Evolutionary conservation across 2,888 invertebrate species (phyloP).

Genomic region (Lobophora halterata): DNA sequence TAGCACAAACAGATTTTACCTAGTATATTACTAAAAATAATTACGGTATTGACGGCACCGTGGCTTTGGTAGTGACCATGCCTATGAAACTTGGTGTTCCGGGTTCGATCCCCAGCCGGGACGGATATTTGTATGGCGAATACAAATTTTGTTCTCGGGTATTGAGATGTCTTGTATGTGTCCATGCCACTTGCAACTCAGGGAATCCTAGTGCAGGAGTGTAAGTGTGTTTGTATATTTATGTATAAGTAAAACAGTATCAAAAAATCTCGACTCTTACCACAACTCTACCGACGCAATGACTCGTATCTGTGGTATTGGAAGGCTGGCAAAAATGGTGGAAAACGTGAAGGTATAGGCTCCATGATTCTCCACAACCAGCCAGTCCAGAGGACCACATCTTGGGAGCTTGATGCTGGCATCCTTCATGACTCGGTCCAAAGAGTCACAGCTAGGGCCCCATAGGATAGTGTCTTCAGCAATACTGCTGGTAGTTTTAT

Average conservation of each 20-base stretch:
- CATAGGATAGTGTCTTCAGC: slow-evolving; percentile 39
- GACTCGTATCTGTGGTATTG: slow-evolving; percentile 34
- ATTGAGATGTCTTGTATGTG: no score
- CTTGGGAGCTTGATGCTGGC: slow-evolving; percentile 31
- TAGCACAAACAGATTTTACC: no score
- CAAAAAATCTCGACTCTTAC: slow-evolving; percentile 29
- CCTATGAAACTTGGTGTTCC: no score
- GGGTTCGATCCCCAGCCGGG: no score
- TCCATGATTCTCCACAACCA: slow-evolving; percentile 39
- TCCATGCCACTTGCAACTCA: no score
- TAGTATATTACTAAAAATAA: no score
- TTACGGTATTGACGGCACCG: no score
- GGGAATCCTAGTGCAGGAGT: no score
- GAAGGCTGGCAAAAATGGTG: slow-evolving; percentile 38
- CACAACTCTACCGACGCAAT: slow-evolving; percentile 41
- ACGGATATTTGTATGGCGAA: no score
- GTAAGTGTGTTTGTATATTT: no score
- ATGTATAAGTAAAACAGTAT: neutral
- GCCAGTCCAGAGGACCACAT: slow-evolving; percentile 40
- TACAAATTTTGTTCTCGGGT: no score
- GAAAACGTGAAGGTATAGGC: slow-evolving; percentile 38
- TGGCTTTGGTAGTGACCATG: no score
- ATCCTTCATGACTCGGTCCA: slow-evolving; percentile 40
- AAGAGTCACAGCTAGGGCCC: slow-evolving; percentile 45
- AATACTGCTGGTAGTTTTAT: slow-evolving; percentile 12